Base-by-base conservation (phyloP, 2,888 invertebrate species). In the Sceliomorpha sp. region DNA sequence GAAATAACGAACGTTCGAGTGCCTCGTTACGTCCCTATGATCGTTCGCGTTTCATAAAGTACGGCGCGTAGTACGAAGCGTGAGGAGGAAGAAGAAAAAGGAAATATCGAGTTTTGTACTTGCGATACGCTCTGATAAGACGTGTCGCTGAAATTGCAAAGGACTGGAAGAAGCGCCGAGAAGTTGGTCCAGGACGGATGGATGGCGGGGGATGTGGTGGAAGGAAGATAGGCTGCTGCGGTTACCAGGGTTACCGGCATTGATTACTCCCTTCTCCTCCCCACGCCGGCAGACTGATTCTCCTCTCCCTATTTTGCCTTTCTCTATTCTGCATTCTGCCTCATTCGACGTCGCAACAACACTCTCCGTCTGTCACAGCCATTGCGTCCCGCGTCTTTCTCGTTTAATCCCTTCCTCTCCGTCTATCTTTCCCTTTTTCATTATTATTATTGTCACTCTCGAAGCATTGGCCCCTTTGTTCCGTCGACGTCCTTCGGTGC, bases 241-340 rank as follows among this genome's bases (percentile, higher is more conserved):
- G 87, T 87, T 86, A 83, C 86, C 82, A 80, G 71, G 84, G 84
- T 82, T 80, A 87, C 86, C 83, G 79, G 83, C 87, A 88, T 88
- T 85, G 87, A 87, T 87, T 86, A 83, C 83, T 80, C 84, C 84
- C 83, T 82, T 77, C 81, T 75, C 56, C 58, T 14, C 51, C 47
- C 48, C 37, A 10, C 44, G 48, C 44, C 40, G 13, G 37, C 9
- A 29, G 17, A 39, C 36, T n/a, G 48, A 47, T 44, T 31, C 34
- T 34, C 50, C 50, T 37, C 62, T 53, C 70, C 55, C 58, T 34
- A 63, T 63, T 42, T 56, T 53, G 67, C 58, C 55, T 68, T 68
- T 36, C 69, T 48, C 53, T 60, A 62, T 56, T 44, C 62, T 40
- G 53, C 37, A 59, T 55, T 62, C 59, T 51, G 42, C 44, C 45